Base-by-base conservation (phyloP, 1,140 invertebrate genomes). In the Dolichoris vasculosae region DNA sequence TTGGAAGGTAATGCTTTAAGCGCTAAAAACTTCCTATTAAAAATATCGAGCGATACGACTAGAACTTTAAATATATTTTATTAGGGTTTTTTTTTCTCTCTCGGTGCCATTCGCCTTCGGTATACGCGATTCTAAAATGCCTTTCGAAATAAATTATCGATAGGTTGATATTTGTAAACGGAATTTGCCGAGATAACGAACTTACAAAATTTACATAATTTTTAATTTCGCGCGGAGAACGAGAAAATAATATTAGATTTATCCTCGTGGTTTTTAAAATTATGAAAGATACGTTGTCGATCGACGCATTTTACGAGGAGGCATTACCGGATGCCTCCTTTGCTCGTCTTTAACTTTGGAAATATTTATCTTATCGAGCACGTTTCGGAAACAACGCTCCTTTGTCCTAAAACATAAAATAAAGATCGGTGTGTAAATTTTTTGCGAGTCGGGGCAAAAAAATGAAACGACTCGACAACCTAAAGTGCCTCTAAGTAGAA, bases 401-500 rank as follows among this genome's bases (percentile, higher is more conserved):
- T 26, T 59, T 26, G 2, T 59, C 23, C 26, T 59, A 23, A 26
- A 26, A 8, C 8, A 63, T 40, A 64, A 15, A 43, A 77, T 40
- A 35, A 23, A 59, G 26, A 32, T 48, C 7, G 6, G 2, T 26
- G 26, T 55, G 38, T 23, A 59, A 51, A 78, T 35, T 30, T n/a
- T 15, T 51, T 9, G 8, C 30, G 2, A 35, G 38, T 20, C 4
- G 0, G n/a, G 38, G 43, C 15, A 48, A 23, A 69, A 46, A 81
- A 23, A 48, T 3, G 35, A n/a, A 71, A 46, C 51, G 40, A 32
- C 40, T 64, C 26, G 40, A 81, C 46, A 75, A 9, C 8, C 71
- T 38, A 76, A 84, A 76, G 55, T 77, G 82, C 55, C 35, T 38
- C 2, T 8, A 43, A 83, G 82, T 76, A 83, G 73, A 83, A 83